Conservation (phyloP, 2,888 invertebrate species). For the Linhomoeus sp. region DNA sequence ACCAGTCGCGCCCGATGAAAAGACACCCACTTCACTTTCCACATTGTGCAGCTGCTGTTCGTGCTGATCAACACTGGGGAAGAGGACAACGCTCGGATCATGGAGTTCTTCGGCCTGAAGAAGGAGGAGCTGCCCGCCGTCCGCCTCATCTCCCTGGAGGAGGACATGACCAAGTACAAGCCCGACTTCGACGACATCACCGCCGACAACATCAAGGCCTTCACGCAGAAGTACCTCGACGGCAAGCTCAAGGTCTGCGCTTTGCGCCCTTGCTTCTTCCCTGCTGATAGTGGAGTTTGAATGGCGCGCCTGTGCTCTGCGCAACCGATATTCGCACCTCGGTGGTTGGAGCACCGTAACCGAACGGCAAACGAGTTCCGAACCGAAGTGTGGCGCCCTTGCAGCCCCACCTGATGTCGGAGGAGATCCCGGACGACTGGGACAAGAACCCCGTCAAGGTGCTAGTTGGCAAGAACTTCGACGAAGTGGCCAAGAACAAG, state of each 20-base stretch:
- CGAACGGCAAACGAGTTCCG: too few species aligned
- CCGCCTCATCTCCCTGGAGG: conserved; percentile 67
- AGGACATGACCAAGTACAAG: conserved; percentile 94
- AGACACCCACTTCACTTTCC: too few species aligned
- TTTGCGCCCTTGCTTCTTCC: neutral
- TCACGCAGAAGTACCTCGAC: conserved; percentile 69
- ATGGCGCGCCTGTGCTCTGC: too few species aligned
- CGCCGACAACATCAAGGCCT: conserved; percentile 51
- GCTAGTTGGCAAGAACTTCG: conserved; percentile 74
- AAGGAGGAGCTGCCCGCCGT: conserved; percentile 46
- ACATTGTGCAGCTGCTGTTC: conserved; percentile 53
- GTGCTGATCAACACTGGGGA: conserved; percentile 86
- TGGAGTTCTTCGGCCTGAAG: conserved; percentile 98
- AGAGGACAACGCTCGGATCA: conserved; percentile 82
- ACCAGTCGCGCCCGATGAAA: too few species aligned
- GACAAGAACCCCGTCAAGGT: conserved; percentile 75
- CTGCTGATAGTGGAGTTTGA: too few species aligned
- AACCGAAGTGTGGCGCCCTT: too few species aligned
- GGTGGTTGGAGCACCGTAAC: too few species aligned
- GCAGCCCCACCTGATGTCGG: conserved; percentile 68
- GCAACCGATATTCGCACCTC: too few species aligned
- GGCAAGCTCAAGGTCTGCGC: conserved; percentile 55
- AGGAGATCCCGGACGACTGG: conserved; percentile 91
- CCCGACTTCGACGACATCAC: conserved; percentile 44
- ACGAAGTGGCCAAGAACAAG: conserved; percentile 65